Percentiles rank a stretch among this genome's conserved stretches.
phyloP scores from a whole-genome alignment of 2,888 invertebrate species.

The Hesperia comma region DNA sequence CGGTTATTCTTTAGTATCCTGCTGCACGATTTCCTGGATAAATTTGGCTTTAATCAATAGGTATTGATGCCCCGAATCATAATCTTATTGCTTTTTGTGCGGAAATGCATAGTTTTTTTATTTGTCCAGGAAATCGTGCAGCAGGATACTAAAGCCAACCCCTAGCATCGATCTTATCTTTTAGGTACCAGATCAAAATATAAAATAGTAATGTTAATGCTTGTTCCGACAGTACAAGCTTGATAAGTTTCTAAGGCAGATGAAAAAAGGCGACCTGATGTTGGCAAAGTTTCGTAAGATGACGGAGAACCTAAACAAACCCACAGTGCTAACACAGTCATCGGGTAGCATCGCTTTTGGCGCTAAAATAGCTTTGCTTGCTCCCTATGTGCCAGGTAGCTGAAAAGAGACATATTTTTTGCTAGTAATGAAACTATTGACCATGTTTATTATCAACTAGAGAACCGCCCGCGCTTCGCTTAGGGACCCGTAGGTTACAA shows the following conservation, averaged over 20 bases:
- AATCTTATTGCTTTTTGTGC: too few species aligned
- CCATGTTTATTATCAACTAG: too few species aligned
- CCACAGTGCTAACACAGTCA: slow-evolving; percentile 66
- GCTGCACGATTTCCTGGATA: too few species aligned
- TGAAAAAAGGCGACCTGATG: slow-evolving; percentile 75
- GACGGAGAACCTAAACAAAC: slow-evolving; percentile 66
- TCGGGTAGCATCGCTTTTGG: slow-evolving; percentile 67
- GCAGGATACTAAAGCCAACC: too few species aligned
- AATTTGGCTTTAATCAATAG: too few species aligned
- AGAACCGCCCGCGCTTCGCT: too few species aligned
- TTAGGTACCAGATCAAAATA: slow-evolving; percentile 1
- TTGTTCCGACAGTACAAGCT: slow-evolving; percentile 63
- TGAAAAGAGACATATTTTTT: not conserved
- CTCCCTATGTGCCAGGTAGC: slow-evolving; percentile 70
- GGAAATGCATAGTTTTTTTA: too few species aligned
- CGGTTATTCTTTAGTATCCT: too few species aligned
- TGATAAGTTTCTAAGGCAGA: slow-evolving; percentile 70
- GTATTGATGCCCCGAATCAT: too few species aligned
- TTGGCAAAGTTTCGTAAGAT: slow-evolving; percentile 73
- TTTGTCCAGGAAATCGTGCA: too few species aligned
- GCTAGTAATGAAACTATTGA: too few species aligned
- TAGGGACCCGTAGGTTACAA: too few species aligned
- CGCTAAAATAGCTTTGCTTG: slow-evolving; percentile 64
- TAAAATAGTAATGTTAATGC: slow-evolving; percentile 31
- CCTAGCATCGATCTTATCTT: slow-evolving; percentile 7